Conservation (phyloP, 2,888 invertebrate genomes). For the Microplitis manilae region DNA sequence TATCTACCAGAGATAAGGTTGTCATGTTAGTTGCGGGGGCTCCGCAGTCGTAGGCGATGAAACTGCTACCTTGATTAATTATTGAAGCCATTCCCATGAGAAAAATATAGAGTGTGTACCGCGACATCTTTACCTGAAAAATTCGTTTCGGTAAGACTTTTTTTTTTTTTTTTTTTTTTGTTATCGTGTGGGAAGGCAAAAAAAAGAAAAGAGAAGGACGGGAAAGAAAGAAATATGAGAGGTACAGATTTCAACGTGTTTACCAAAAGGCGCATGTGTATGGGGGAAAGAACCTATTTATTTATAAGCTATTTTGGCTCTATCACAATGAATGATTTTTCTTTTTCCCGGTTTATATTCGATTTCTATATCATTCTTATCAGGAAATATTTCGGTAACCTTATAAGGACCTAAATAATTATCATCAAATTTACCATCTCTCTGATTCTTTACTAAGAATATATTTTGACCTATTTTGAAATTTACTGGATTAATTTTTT, state of each 20-base stretch:
- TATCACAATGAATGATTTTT: background rate
- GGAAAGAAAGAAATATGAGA: too few relatives aligned
- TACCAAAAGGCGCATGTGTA: too few relatives aligned
- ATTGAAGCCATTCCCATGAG: too few relatives aligned
- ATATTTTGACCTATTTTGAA: constrained; percentile 36
- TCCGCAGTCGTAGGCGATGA: constrained; percentile 37
- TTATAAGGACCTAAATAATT: constrained; percentile 37
- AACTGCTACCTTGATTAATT: background rate
- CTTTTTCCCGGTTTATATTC: background rate
- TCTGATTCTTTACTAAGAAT: constrained; percentile 36
- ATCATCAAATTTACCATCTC: constrained; percentile 37
- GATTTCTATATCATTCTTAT: constrained; percentile 24
- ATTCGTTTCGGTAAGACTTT: too few relatives aligned
- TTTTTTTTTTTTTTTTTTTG: too few relatives aligned
- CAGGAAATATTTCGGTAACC: constrained; percentile 21
- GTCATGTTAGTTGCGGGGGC: constrained; percentile 30
- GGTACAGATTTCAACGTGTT: too few relatives aligned
- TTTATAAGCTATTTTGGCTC: background rate
- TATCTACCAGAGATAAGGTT: constrained; percentile 13
- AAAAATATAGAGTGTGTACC: too few relatives aligned
- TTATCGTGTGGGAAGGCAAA: too few relatives aligned
- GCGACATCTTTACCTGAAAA: too few relatives aligned
- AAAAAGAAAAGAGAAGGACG: too few relatives aligned
- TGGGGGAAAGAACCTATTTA: background rate
- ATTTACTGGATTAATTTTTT: constrained; percentile 15